Percentiles rank a stretch among this genome's conserved stretches.
Conservation (phyloP, 2,797 vertebrate genomes). For the Thripadectes ignobilis region DNA sequence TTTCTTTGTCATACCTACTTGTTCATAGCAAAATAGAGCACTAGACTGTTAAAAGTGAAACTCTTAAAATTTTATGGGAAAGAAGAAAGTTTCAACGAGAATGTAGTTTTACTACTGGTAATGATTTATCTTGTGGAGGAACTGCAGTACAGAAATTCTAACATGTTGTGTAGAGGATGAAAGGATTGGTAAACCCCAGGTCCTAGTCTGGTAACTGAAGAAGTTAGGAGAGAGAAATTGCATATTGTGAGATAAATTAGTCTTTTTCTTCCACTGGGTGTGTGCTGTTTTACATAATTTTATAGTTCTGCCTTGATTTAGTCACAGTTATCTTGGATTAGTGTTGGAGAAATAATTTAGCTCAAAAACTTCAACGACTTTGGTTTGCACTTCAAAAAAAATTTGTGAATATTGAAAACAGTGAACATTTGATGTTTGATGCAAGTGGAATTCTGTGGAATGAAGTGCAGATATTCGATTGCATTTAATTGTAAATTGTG, state of each 20-base stretch:
- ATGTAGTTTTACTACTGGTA: not conserved
- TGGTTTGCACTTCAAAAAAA: not conserved
- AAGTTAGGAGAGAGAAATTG: not conserved
- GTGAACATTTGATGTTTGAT: not conserved
- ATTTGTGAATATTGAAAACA: not conserved
- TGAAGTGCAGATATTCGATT: not conserved
- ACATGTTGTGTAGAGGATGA: not conserved
- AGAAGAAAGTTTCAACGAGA: not conserved
- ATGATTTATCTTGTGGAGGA: not conserved
- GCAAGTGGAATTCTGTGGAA: not conserved
- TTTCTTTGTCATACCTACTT: not conserved
- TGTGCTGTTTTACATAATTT: not conserved
- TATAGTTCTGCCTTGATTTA: not conserved
- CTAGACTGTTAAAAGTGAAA: not conserved
- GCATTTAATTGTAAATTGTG: not conserved
- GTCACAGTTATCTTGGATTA: not conserved
- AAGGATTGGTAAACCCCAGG: not conserved
- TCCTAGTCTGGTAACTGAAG: not conserved
- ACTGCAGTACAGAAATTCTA: not conserved
- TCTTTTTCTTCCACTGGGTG: not conserved
- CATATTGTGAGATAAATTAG: not conserved
- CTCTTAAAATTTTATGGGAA: not conserved
- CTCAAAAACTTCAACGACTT: not conserved
- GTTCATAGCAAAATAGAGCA: not conserved
- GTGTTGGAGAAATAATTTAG: not conserved